Conservation (phyloP, 92 coral and sea anemone species). For the Muricea muricata region DNA sequence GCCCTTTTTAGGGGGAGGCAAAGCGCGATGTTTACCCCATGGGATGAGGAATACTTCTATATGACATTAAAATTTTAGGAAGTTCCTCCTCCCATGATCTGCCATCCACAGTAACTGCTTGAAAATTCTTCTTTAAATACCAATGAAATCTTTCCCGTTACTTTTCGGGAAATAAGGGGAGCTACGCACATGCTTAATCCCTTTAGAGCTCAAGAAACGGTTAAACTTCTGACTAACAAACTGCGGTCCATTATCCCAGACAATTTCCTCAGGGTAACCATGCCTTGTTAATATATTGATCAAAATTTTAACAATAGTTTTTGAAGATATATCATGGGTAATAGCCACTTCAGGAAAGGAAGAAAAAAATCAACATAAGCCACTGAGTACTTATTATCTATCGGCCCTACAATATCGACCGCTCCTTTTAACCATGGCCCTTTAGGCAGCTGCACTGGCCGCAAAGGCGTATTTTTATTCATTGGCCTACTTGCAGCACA, state of each 20-base stretch:
- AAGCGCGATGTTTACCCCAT: too few relatives aligned
- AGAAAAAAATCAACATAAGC: conserved; percentile 57
- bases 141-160: conserved; percentile 49
- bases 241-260: conserved; percentile 68
- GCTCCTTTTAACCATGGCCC: conserved; percentile 53
- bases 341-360: conserved; percentile 47
- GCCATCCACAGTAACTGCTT: conserved; percentile 57
- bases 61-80: conserved; percentile 55
- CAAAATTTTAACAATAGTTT: conserved; percentile 40
- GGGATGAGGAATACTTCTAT: conserved; percentile 64
- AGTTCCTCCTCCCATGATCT: conserved; percentile 47
- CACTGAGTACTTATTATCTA: conserved; percentile 49
- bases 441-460: conserved; percentile 49
- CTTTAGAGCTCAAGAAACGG: conserved; percentile 52
- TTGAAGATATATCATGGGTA: conserved; percentile 54
- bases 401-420: conserved; percentile 62
- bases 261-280: conserved; percentile 65
- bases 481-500: conserved; percentile 52
- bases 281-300: conserved; percentile 48
- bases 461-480: conserved; percentile 53
- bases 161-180: conserved; percentile 63
- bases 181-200: conserved; percentile 61
- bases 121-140: conserved; percentile 45
- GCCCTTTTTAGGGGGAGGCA: too few relatives aligned
- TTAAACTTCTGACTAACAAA: conserved; percentile 61